phyloP scores from a whole-genome alignment of 2,888 invertebrate species.

The Cryptosula pallasiana region DNA sequence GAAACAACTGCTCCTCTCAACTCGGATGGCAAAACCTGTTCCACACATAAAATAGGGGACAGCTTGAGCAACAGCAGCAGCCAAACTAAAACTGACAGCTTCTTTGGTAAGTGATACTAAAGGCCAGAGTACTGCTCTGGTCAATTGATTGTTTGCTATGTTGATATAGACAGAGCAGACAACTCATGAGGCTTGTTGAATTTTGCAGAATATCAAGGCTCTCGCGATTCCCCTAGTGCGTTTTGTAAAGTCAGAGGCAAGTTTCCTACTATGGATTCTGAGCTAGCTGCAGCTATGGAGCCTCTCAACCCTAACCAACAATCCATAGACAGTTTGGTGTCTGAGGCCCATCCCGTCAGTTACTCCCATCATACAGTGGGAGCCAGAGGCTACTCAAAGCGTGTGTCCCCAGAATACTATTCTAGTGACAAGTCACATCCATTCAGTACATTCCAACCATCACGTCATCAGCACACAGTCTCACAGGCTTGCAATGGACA shows the following conservation, averaged over 20 bases:
- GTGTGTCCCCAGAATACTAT: neutral
- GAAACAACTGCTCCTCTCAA: neutral
- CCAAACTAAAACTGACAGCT: constrained; percentile 11
- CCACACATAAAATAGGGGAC: neutral
- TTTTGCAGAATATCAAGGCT: constrained; percentile 13
- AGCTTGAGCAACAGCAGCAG: constrained; percentile 23
- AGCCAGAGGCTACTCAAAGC: neutral
- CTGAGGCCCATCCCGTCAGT: neutral
- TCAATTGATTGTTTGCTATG: neutral
- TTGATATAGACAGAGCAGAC: no score
- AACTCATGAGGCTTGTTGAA: neutral
- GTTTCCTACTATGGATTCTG: constrained; percentile 19
- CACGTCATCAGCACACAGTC: neutral
- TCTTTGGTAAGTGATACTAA: neutral
- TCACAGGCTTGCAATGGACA: neutral
- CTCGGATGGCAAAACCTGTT: neutral
- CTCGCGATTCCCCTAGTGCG: neutral
- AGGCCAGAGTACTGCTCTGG: no score
- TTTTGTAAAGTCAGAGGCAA: neutral
- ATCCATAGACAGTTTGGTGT: neutral
- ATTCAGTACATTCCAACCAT: constrained; percentile 21
- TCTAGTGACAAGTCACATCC: neutral
- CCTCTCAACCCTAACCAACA: constrained; percentile 21
- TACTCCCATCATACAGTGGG: constrained; percentile 15
- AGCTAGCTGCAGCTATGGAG: constrained; percentile 22